Evolutionary conservation across 2,113 vertebrate species (phyloP).

Genomic region (Asarcornis scutulata): DNA sequence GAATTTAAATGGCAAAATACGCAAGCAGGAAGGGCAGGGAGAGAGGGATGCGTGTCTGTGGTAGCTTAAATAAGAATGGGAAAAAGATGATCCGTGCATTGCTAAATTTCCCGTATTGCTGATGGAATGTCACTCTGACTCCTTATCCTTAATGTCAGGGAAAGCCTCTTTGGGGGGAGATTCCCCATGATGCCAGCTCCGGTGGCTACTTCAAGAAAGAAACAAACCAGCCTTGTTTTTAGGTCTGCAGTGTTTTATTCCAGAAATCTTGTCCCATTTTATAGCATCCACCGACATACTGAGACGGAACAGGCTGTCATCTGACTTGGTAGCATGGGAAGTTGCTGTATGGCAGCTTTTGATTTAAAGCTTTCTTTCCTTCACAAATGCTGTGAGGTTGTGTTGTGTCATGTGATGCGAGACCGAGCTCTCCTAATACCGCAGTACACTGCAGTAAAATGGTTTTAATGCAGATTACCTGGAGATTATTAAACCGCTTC

Average conservation of each 20-base stretch:
- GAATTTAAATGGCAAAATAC: background rate
- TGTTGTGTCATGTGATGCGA: slow-evolving; percentile 2
- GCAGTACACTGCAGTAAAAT: slow-evolving; percentile 72
- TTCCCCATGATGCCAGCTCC: background rate
- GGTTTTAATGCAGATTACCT: slow-evolving; percentile 28
- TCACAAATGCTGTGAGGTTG: background rate
- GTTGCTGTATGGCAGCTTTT: background rate
- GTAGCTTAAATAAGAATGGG: background rate
- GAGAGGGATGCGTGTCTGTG: background rate
- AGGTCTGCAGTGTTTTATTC: background rate
- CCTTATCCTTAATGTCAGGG: background rate
- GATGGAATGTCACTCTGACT: background rate
- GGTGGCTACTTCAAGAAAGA: background rate
- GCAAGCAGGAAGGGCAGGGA: background rate
- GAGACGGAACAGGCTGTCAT: background rate
- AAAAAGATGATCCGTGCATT: background rate
- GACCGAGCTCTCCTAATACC: slow-evolving; percentile 32
- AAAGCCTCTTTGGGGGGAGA: background rate
- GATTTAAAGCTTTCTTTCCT: background rate
- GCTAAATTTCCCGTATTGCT: background rate
- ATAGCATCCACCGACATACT: rapidly evolving
- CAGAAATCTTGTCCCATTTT: background rate
- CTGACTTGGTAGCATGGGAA: background rate
- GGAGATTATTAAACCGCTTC: background rate
- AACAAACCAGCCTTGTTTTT: background rate